These are phyloP conservation scores for Gymnocypris eckloni DNA, from an alignment of 2,797 vertebrate species.

Conservation along the genomic window DNA sequence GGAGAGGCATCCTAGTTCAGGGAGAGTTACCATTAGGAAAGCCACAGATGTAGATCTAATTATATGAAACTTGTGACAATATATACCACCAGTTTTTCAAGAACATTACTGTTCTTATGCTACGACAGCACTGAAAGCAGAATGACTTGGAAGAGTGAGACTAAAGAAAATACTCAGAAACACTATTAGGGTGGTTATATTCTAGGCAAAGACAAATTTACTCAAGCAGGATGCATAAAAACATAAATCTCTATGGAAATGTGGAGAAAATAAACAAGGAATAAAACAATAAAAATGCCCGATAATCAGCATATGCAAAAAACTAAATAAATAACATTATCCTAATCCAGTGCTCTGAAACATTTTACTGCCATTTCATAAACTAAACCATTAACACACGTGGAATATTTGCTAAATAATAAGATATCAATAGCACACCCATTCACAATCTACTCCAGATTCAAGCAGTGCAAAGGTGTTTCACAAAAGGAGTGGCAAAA, in stretches of 20 bases:
- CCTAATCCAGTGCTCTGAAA: conserved; percentile 26
- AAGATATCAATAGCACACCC: not conserved
- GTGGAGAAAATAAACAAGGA: not conserved
- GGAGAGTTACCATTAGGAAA: not conserved
- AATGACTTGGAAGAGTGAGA: not conserved
- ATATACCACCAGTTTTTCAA: not conserved
- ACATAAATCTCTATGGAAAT: not conserved
- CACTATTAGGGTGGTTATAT: not conserved
- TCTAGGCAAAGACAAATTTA: not conserved
- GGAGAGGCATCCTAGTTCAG: not conserved
- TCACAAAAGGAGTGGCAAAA: not conserved
- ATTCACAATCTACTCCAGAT: not conserved
- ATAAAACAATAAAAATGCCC: not conserved
- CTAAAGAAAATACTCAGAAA: not conserved
- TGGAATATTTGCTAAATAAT: not conserved
- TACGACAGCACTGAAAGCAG: not conserved
- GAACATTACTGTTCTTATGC: not conserved
- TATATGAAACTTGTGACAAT: not conserved
- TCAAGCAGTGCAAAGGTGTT: conserved; percentile 20
- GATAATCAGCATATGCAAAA: not conserved
- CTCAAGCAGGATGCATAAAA: not conserved
- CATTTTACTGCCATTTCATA: not conserved
- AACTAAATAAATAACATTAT: not conserved
- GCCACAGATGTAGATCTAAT: not conserved
- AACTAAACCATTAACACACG: not conserved